phyloP scores from a whole-genome alignment of 2,797 vertebrate species.

The Ptychobarbus kaznakovi region DNA sequence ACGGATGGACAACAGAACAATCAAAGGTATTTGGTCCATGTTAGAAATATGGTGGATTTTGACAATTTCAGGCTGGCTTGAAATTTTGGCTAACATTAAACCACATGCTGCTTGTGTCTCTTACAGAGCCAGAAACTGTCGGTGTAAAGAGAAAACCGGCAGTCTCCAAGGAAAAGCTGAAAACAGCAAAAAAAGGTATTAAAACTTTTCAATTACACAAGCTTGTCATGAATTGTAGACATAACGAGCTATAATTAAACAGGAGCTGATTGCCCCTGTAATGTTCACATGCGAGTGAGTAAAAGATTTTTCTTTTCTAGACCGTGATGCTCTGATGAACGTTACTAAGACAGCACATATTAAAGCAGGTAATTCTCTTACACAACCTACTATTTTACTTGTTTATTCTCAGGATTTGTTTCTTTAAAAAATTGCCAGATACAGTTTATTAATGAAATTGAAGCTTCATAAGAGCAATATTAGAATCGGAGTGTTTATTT shows the following conservation, averaged over 20 bases:
- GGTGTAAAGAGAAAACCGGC: slow-evolving; percentile 65
- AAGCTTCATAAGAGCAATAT: background rate
- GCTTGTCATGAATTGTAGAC: background rate
- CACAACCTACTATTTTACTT: background rate
- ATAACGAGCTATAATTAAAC: background rate
- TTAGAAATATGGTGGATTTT: background rate
- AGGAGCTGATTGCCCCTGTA: background rate
- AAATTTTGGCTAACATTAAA: background rate
- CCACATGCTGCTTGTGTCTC: slow-evolving; percentile 42
- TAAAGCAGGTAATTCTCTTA: slow-evolving; percentile 28
- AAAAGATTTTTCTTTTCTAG: background rate
- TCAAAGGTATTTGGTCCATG: slow-evolving; percentile 39
- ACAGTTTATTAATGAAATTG: background rate
- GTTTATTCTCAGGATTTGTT: background rate
- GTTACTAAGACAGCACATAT: slow-evolving; percentile 18
- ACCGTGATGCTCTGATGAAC: slow-evolving; percentile 21
- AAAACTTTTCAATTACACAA: background rate
- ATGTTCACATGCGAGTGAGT: background rate
- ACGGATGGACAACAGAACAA: slow-evolving; percentile 55
- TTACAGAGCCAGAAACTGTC: slow-evolving; percentile 58
- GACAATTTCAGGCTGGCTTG: background rate
- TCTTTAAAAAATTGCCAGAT: background rate
- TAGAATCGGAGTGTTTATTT: background rate
- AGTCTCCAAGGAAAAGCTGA: slow-evolving; percentile 60
- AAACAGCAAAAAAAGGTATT: slow-evolving; percentile 13